Conservation (phyloP, 2,113 vertebrate species). For the Patagioenas fasciata region DNA sequence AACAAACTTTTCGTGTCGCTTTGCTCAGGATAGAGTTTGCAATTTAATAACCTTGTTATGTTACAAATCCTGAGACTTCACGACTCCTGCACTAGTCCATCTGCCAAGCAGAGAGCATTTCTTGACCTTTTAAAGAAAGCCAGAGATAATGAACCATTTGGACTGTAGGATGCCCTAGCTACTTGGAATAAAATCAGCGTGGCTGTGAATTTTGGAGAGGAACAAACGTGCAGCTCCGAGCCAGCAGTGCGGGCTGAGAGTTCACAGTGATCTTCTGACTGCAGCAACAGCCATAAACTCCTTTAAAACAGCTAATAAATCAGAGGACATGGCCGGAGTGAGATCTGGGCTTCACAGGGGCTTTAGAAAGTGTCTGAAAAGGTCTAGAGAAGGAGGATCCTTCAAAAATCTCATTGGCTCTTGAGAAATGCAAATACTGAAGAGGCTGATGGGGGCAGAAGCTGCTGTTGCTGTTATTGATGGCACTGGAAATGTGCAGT, state of each 20-base stretch:
- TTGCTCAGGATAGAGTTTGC: not conserved
- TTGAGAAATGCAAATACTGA: not conserved
- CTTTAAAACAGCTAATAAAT: slow-evolving; percentile 49
- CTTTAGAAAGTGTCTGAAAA: not conserved
- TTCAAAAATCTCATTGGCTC: not conserved
- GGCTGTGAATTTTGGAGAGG: slow-evolving; percentile 53
- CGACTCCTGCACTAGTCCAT: not conserved
- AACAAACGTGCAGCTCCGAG: not conserved
- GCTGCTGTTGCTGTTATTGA: not conserved
- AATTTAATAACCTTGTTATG: not conserved
- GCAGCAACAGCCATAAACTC: not conserved
- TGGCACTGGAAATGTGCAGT: fast-evolving
- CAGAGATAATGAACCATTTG: slow-evolving; percentile 41
- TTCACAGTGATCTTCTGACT: not conserved
- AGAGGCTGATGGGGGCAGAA: not conserved
- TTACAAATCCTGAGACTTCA: not conserved
- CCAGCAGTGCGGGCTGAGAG: not conserved
- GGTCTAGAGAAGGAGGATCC: not conserved
- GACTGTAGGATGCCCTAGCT: slow-evolving; percentile 9
- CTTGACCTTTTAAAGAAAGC: slow-evolving; percentile 62
- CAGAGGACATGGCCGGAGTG: not conserved
- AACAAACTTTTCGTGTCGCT: not conserved
- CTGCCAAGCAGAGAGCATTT: slow-evolving; percentile 42
- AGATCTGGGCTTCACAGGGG: not conserved
- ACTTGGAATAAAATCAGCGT: slow-evolving; percentile 15